A percentile compares a stretch with the other conserved stretches of the same genome.
Conservation (phyloP, 2,888 invertebrate species). For the Morpho deidamia region DNA sequence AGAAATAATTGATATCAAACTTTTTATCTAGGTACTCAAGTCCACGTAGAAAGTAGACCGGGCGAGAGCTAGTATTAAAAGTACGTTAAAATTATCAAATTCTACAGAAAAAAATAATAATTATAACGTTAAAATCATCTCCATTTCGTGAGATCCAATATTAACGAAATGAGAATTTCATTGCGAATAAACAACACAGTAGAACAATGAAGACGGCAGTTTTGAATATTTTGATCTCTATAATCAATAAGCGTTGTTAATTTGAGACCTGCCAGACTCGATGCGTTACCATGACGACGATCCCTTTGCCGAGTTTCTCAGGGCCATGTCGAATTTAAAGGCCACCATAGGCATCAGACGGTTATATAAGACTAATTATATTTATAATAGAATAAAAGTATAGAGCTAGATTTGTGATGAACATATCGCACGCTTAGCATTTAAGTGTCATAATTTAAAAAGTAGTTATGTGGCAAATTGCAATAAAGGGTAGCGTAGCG, state of each 20-base stretch:
- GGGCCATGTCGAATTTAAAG: constrained; percentile 28
- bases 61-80: too few species aligned
- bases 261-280: constrained; percentile 46
- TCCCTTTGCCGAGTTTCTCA: constrained; percentile 49
- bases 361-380: not conserved
- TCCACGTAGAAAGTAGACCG: too few species aligned
- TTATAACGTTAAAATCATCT: not conserved
- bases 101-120: not conserved
- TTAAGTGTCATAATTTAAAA: too few species aligned
- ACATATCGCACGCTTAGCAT: too few species aligned
- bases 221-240: constrained; percentile 46
- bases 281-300: constrained; percentile 61
- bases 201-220: constrained; percentile 33
- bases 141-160: not conserved
- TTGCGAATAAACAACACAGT: constrained; percentile 15
- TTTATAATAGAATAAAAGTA: too few species aligned
- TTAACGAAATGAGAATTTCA: constrained; percentile 9
- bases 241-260: constrained; percentile 60
- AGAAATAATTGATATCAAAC: too few species aligned
- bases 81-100: too few species aligned
- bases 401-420: too few species aligned
- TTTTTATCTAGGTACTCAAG: too few species aligned
- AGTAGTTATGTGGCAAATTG: too few species aligned
- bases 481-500: too few species aligned
- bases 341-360: constrained; percentile 9